These are phyloP conservation scores for Drosophila sp. DNA, from an alignment of 1,140 invertebrate genomes.

Conservation along the genomic window DNA sequence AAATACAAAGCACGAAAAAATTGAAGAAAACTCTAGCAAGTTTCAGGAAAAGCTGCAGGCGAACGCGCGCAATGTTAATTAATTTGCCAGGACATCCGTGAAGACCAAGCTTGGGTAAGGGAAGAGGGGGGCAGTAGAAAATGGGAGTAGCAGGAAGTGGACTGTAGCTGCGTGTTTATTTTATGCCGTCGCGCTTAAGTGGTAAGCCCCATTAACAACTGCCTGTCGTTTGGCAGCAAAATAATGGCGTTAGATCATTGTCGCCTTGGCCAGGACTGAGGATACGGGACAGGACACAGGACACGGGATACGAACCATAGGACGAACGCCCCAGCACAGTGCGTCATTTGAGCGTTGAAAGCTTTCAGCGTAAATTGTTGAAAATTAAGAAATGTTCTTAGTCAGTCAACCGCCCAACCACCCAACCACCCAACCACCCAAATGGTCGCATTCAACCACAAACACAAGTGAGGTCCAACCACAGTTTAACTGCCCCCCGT, in stretches of 20 bases:
- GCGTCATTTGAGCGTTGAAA: constrained; percentile 82
- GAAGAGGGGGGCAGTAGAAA: not conserved
- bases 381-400: constrained; percentile 78
- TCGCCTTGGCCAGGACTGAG: constrained; percentile 51
- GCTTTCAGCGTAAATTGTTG: constrained; percentile 83
- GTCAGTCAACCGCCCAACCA: not conserved
- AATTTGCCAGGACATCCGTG: constrained; percentile 81
- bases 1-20: constrained; percentile 25
- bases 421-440: constrained; percentile 11
- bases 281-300: constrained; percentile 12
- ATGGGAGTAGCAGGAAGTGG: constrained; percentile 6
- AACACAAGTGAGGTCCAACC: constrained; percentile 23
- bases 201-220: constrained; percentile 83
- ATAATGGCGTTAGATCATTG: constrained; percentile 83
- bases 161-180: constrained; percentile 68
- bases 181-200: constrained; percentile 82
- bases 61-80: constrained; percentile 73
- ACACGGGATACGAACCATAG: not conserved
- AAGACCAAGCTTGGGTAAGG: constrained; percentile 5
- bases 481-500: constrained; percentile 24
- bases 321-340: constrained; percentile 38
- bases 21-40: constrained; percentile 30
- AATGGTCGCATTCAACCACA: constrained; percentile 26
- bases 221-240: constrained; percentile 76
- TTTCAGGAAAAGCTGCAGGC: constrained; percentile 33